Evolutionary conservation across 92 coral and sea anemone genomes (phyloP), one percentile per base, ranked within the genome.

Genomic region (Palythoa grandis): DNA sequence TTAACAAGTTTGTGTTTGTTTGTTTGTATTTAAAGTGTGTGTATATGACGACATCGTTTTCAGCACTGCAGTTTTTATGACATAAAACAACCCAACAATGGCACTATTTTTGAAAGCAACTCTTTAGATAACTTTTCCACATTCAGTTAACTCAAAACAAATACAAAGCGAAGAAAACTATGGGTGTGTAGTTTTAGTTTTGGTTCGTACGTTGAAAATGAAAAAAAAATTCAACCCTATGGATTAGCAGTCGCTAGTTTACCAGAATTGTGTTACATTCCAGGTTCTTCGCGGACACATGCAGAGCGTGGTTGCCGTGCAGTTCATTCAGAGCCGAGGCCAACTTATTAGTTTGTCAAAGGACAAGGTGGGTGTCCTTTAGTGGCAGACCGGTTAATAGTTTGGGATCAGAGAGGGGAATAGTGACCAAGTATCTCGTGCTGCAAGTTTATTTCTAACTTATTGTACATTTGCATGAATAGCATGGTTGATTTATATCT

Each of bases 201-300:
- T 35, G n/a, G 9, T 43, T 43, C 35, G 47, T 70, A 9, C 39
- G 48, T 24, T 35, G 24, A 72, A 12, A 40, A 29, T 29, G 35
- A 29, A 29, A 29, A 29, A 72, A 16, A 3, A 72, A n/a, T n/a
- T 5, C 16, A 13, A 48, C 11, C 11, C 19, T 24, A 48, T 40
- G 50, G 14, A 12, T 11, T 9, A 56, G 15, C 19, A 9, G 11
- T 10, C 15, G 61, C 15, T 63, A 63, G 5, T n/a, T n/a, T 63
- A 19, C n/a, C 73, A 29, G 2, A 17, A 29, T 25, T 25, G 68
- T 37, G 13, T 69, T 89, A 19, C 12, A n/a, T 76, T 78, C 22
- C 82, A 95, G 98, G 95, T 96, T 47, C 92, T 96, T 47, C 91
- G 98, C 71, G 98, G 98, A 37, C 98, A 96, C 39, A 96, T 96